Base-by-base conservation (phyloP, 2,888 invertebrate species). In the Malthinus flaveolus region DNA sequence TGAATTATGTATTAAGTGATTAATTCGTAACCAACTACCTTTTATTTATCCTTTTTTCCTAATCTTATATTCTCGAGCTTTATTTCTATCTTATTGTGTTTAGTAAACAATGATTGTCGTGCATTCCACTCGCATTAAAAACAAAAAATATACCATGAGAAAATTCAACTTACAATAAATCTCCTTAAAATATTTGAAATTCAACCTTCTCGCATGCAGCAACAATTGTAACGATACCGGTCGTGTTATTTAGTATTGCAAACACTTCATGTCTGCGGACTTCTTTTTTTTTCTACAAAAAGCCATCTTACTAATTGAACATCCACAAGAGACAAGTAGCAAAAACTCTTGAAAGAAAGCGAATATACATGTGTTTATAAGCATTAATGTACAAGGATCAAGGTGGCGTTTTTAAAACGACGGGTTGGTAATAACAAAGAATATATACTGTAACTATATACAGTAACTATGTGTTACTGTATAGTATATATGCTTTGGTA, bases 351-450 rank as follows among this genome's bases (percentile, higher is more conserved):
- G 64, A 63, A 63, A 67, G 70, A 66, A 69, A 68, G 69, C 68
- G 68, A 70, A 64, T 73, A 73, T 71, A 59, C 54, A 73, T 71
- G 71, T 74, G 73, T 74, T 73, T 71, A 69, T 65, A 67, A 62
- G 69, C 72, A 70, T 67, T 65, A 67, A 67, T 66, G 68, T 64
- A 63, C 65, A 66, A 67, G 65, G 61, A 65, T 65, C 56, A 63
- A 66, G 67, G 68, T 68, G 71, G 72, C 68, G 71, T 73, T 73
- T 72, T 73, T 72, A 71, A 70, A 71, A 64, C 67, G 67, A 66
- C 68, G 67, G 59, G 64, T 55, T 63, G 64, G 63, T 63, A 64
- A 63, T 57, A 59, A 49, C 55, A 63, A 61, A 12, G 36, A n/a
- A n/a, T n/a, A n/a, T n/a, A n/a, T n/a, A n/a, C n/a, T n/a, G n/a